Base-by-base conservation (phyloP, 2,113 vertebrate genomes). In the Sakesphorus luctuosus region DNA sequence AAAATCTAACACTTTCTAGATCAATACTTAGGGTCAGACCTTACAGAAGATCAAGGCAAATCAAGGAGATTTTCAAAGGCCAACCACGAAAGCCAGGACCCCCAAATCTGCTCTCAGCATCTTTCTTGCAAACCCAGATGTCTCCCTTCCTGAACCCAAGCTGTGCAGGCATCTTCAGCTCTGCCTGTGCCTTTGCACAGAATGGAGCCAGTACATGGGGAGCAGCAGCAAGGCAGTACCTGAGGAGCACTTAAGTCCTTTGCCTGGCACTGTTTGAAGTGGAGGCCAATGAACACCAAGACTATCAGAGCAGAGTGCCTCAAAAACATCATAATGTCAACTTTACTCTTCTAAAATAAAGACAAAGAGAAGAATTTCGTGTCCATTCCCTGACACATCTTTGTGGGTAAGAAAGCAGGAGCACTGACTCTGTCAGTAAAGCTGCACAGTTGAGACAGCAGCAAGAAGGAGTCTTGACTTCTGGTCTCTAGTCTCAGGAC, bases 21-120 rank as follows among this genome's bases (percentile, higher is more conserved):
- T 78, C 68, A 92, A 80, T 84, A 92, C 84, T 92, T 77, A 92
- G 61, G 46, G 33, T 90, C 52, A 89, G 76, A 28, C 78, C 55
- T 81, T 68, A 73, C 2, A 67, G 55, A 84, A 68, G 38, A 47
- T 66, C 21, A 35, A 71, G 63, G 56, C 11, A 78, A 38, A 85
- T 43, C 53, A 71, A 77, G 24, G 31, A 46, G 47, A 43, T 28
- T 35, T 94, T 90, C 61, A 75, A 94, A 92, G 31, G 50, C 23
- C 35, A 50, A 1, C 24, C 17, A n/a, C 26, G 18, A 89, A 55
- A 67, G 86, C 15, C 2, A 6, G 10, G 50, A 59, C 8, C 3
- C 29, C 31, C 25, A 67, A 49, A 69, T 50, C 50, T 78, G 28
- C 55, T 80, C 20, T 67, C 83, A 74, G 38, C 47, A 28, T 49